Evolutionary conservation across 2,888 invertebrate genomes (phyloP).

Genomic region (Drosophila sordidula): DNA sequence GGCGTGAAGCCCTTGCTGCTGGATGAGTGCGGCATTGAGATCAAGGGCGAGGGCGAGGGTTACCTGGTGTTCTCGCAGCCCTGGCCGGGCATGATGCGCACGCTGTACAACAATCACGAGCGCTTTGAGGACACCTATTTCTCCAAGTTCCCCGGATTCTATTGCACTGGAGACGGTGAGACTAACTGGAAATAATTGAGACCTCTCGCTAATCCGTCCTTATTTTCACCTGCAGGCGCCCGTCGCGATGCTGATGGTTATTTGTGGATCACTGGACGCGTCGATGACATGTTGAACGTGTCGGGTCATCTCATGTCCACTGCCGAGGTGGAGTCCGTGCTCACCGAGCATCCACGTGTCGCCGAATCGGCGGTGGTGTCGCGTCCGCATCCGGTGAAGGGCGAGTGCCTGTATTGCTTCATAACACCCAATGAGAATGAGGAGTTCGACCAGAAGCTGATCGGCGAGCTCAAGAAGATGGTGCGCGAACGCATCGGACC

Average conservation of each 20-base stretch:
- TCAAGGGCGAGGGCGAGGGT: slow-evolving; percentile 96
- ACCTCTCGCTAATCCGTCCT: not conserved
- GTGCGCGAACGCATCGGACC: slow-evolving; percentile 97
- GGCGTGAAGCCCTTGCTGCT: slow-evolving; percentile 95
- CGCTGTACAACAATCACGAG: slow-evolving; percentile 95
- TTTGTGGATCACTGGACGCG: slow-evolving; percentile 97
- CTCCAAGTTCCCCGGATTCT: slow-evolving; percentile 97
- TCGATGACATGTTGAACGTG: slow-evolving; percentile 99
- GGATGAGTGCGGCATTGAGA: slow-evolving; percentile 93
- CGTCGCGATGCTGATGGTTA: slow-evolving; percentile 96
- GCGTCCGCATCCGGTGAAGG: slow-evolving; percentile 96
- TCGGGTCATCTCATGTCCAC: slow-evolving; percentile 99
- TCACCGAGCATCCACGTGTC: slow-evolving; percentile 91
- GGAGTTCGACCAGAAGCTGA: slow-evolving; percentile 89
- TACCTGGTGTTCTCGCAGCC: slow-evolving; percentile 97
- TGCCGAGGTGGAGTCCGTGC: slow-evolving; percentile 94
- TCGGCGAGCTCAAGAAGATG: slow-evolving; percentile 90
- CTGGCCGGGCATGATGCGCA: slow-evolving; percentile 99
- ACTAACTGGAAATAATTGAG: not conserved
- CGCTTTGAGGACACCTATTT: slow-evolving; percentile 97
- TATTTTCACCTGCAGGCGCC: slow-evolving; percentile 88
- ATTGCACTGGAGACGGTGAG: slow-evolving; percentile 98
- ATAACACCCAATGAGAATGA: slow-evolving; percentile 94
- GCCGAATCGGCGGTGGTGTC: slow-evolving; percentile 99
- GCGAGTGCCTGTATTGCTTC: slow-evolving; percentile 98